phyloP scores from a whole-genome alignment of 2,797 vertebrate species.

The Hydrolagus colliei region DNA sequence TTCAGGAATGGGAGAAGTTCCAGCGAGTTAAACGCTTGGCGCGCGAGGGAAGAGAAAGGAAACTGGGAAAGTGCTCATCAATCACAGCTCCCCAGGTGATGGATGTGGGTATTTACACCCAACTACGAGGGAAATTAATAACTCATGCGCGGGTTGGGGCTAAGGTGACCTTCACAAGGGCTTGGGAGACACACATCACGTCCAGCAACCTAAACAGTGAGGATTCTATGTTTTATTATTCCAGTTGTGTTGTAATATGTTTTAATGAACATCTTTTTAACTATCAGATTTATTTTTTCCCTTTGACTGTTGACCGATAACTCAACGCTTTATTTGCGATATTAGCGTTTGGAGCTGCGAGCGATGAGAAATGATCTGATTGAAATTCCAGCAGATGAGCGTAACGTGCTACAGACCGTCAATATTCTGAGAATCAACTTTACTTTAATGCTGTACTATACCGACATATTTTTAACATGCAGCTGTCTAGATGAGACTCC shows the following conservation, averaged over 20 bases:
- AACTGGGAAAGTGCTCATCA: background rate
- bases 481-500: too few species aligned
- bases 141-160: background rate
- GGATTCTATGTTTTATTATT: background rate
- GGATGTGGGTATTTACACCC: background rate
- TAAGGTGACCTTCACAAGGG: background rate
- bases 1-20: background rate
- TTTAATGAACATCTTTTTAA: too few species aligned
- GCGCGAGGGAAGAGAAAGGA: background rate
- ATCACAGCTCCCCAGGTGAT: background rate
- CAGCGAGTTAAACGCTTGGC: background rate
- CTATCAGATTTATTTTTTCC: too few species aligned
- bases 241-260: too few species aligned
- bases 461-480: too few species aligned
- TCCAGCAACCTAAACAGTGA: background rate
- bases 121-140: background rate
- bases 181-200: background rate
- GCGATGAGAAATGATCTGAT: background rate
- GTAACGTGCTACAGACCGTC: background rate
- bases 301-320: too few species aligned
- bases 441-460: too few species aligned
- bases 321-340: too few species aligned
- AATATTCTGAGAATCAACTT: background rate
- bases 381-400: background rate
- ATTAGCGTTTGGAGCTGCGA: background rate